Evolutionary conservation across 2,888 invertebrate species (phyloP), one percentile per base, ranked within the genome.

Genomic region (Petrophora chlorosata): DNA sequence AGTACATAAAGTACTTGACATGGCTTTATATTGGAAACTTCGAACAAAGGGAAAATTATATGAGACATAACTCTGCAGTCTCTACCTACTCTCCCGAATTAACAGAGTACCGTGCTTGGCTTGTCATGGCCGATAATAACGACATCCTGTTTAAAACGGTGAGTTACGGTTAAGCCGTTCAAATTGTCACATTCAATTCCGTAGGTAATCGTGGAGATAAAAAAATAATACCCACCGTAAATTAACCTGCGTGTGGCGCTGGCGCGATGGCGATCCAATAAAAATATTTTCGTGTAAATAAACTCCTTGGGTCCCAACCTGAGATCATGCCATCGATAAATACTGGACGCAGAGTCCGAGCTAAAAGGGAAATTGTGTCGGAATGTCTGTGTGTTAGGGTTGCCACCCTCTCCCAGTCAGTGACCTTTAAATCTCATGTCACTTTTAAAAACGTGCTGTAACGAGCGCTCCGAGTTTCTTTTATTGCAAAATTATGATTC

Each of bases 351-450:
- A 10, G 67, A 73, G 74, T 71, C 73, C 69, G 73, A 76, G 76
- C 74, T 86, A 86, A 86, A 86, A 85, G 86, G 86, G 85, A 85
- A 85, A 82, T 82, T 80, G 82, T 87, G 85, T 86, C 72, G 83
- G 82, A 84, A 76, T 73, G 74, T 72, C 65, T 66, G 43, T 63
- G 74, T 64, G 76, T 66, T 66, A 73, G 75, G 75, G 75, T 41
- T 75, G 71, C 56, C 57, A 44, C 45, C 43, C 46, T 30, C 48
- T 40, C 41, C 48, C 25, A 43, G 40, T 36, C 34, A 32, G 32
- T 40, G 55, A 48, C 55, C 48, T 45, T 51, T 42, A 53, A 60
- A 56, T 53, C 26, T 55, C 47, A 54, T 50, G 38, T 51, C 42
- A 44, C 40, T 44, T 46, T 42, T 35, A 43, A 34, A 45, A 40